phyloP scores from a whole-genome alignment of 64 coral and sea anemone species.

The Porites australiensis region DNA sequence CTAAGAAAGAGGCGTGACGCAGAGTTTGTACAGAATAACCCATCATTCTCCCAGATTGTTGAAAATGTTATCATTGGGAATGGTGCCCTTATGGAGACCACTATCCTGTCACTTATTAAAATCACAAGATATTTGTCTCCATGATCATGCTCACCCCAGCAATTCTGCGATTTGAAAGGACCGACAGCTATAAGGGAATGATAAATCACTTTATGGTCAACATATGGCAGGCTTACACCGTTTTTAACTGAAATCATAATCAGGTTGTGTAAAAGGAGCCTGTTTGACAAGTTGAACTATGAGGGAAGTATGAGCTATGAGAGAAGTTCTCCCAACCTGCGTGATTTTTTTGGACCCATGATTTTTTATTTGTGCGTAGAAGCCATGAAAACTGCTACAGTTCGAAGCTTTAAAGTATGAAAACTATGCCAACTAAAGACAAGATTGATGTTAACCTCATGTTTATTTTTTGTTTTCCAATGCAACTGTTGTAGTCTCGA shows the following conservation, averaged over 20 bases:
- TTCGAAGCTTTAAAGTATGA: neutral
- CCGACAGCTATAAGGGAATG: slow-evolving; percentile 26
- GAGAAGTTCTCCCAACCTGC: slow-evolving; percentile 2
- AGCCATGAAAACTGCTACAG: neutral
- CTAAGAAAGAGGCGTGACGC: slow-evolving; percentile 56
- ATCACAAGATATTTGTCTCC: slow-evolving; percentile 51
- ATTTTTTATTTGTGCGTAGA: neutral
- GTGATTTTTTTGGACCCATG: neutral
- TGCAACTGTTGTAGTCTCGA: neutral
- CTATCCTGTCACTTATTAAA: slow-evolving; percentile 52
- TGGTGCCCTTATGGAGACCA: slow-evolving; percentile 36
- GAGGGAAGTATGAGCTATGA: no score
- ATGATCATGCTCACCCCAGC: slow-evolving; percentile 41
- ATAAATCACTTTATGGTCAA: slow-evolving; percentile 19
- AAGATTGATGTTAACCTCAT: neutral
- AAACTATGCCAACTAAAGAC: slow-evolving; percentile 17
- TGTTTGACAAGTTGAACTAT: neutral
- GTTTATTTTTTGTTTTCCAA: slow-evolving; percentile 14
- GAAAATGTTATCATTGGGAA: slow-evolving; percentile 56
- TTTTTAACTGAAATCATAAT: neutral
- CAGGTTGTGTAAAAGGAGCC: neutral
- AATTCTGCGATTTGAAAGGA: slow-evolving; percentile 37
- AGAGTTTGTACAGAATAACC: slow-evolving; percentile 52
- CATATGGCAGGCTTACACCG: slow-evolving; percentile 14
- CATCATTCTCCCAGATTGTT: slow-evolving; percentile 58